A percentile compares a stretch with the other conserved stretches of the same genome.
Conservation (phyloP, 2,888 invertebrate species). For the Sepiola atlantica region DNA sequence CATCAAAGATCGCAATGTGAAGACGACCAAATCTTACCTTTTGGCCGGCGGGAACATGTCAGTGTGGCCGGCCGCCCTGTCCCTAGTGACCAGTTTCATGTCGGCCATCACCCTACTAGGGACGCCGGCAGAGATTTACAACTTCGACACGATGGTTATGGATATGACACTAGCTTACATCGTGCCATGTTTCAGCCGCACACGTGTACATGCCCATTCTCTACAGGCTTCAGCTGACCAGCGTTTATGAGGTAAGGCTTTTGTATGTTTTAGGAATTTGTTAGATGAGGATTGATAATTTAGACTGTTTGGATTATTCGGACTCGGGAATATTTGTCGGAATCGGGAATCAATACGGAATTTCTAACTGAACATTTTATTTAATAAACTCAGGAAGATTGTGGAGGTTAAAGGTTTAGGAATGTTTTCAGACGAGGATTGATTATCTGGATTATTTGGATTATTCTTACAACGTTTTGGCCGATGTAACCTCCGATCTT, state of each 20-base stretch:
- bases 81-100: slow-evolving; percentile 74
- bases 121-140: slow-evolving; percentile 73
- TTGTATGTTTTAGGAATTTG: too few relatives aligned
- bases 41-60: slow-evolving; percentile 72
- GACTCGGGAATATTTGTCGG: too few relatives aligned
- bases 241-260: slow-evolving; percentile 67
- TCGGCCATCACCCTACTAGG: slow-evolving; percentile 73
- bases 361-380: too few relatives aligned
- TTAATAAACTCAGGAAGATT: too few relatives aligned
- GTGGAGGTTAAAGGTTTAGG: too few relatives aligned
- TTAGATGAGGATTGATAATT: too few relatives aligned
- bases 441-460: too few relatives aligned
- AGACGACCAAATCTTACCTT: slow-evolving; percentile 67
- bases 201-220: slow-evolving; percentile 69
- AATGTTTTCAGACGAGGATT: too few relatives aligned
- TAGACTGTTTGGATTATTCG: too few relatives aligned
- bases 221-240: slow-evolving; percentile 64
- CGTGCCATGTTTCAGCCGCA: slow-evolving; percentile 68
- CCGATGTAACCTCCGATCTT: too few relatives aligned
- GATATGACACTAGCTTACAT: slow-evolving; percentile 69
- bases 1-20: slow-evolving; percentile 65
- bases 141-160: slow-evolving; percentile 70
- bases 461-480: too few relatives aligned
- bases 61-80: slow-evolving; percentile 70
- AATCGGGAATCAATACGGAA: too few relatives aligned